Evolutionary conservation across 2,888 invertebrate species (phyloP), one percentile per base, ranked within the genome.

Genomic region (Monochamus alternatus): DNA sequence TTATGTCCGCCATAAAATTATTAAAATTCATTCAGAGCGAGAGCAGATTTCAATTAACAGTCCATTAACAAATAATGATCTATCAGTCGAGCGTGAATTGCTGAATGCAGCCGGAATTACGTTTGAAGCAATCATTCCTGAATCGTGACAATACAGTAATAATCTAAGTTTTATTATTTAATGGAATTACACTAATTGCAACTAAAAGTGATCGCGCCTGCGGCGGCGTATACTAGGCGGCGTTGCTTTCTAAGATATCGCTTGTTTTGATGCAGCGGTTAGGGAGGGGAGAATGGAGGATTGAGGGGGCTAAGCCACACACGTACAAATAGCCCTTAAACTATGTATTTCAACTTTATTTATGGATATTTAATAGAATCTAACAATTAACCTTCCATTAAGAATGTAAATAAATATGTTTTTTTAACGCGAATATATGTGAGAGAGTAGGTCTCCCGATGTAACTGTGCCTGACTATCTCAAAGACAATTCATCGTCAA

Each of bases 41-140:
- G 58, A 74, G 73, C 74, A 74, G 74, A 66, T 70, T 80, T 80
- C 77, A 78, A 80, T 79, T 80, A 79, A 78, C 78, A 70, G 74
- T 79, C 78, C 76, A 78, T 79, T 79, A 80, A 78, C 80, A 75
- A 80, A 79, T 77, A 80, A 79, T 73, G 77, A 79, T 78, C 79
- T 75, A 75, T 80, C 80, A 79, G 79, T 78, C 74, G 78, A 75
- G 74, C 77, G 77, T 77, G 75, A 77, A 80, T 79, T 76, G 72
- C 68, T 64, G 76, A 77, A 78, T 77, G 79, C 76, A 62, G 44
- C 65, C 62, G 79, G 78, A 77, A 81, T 78, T 81, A 78, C 78
- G 74, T 81, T 79, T 77, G 74, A 78, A 79, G 77, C 77, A 76
- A 77, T 78, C 77, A 77, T 77, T 79, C 77, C 75, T 59, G 68